These are phyloP conservation scores for Laterallus jamaicensis DNA, from an alignment of 2,113 vertebrate species.

Conservation along the genomic window DNA sequence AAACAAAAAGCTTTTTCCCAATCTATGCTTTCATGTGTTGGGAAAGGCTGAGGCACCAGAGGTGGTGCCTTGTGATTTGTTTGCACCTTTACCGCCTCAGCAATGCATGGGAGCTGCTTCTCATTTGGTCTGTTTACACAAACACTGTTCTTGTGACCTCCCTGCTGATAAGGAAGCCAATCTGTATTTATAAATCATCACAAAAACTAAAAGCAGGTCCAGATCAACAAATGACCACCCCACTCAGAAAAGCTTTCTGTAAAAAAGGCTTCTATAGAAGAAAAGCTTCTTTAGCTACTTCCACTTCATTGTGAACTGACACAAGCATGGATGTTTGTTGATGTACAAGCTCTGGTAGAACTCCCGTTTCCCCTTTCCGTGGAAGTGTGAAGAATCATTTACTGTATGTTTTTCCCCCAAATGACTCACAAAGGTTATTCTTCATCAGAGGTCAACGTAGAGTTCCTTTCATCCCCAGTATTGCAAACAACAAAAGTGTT, in stretches of 20 bases:
- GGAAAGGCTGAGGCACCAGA: background rate
- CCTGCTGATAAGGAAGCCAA: background rate
- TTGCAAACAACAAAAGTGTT: background rate
- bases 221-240: background rate
- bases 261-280: too few species aligned
- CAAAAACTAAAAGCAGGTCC: background rate
- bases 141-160: background rate
- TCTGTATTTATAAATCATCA: background rate
- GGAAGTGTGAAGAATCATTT: background rate
- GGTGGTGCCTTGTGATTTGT: background rate
- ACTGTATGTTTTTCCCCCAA: background rate
- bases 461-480: background rate
- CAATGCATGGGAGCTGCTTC: background rate
- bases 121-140: background rate
- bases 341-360: rapidly evolving
- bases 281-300: background rate
- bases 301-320: background rate
- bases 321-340: background rate
- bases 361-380: background rate
- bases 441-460: background rate
- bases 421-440: background rate
- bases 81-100: background rate
- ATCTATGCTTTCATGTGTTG: background rate
- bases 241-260: background rate
- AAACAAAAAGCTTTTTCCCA: background rate